Evolutionary conservation across 1,140 invertebrate genomes (phyloP).

Genomic region (Drosophila bifasciata): DNA sequence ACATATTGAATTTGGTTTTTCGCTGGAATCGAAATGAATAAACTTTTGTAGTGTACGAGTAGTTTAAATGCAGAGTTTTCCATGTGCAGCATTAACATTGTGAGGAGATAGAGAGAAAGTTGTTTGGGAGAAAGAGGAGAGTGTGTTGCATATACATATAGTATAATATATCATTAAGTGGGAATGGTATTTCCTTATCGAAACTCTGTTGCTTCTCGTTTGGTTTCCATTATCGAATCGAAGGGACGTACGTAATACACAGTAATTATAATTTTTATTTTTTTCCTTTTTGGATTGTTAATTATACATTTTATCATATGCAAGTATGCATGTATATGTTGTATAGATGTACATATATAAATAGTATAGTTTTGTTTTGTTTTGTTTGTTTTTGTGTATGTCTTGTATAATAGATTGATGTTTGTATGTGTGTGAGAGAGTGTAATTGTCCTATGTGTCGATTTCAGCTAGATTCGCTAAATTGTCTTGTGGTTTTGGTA

Average conservation of each 20-base stretch:
- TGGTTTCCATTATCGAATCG: conserved; percentile 60
- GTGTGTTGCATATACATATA: conserved; percentile 36
- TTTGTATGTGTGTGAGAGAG: conserved; percentile 45
- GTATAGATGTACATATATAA: conserved; percentile 66
- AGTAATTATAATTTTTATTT: conserved; percentile 37
- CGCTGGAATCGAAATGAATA: conserved; percentile 66
- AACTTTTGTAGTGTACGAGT: conserved; percentile 51
- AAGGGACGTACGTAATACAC: conserved; percentile 68
- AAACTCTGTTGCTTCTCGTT: conserved; percentile 51
- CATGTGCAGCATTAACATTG: conserved; percentile 83
- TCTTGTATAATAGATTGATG: conserved; percentile 51
- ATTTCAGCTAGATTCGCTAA: conserved; percentile 73
- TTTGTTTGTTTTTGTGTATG: conserved; percentile 34
- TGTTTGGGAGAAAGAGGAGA: conserved; percentile 61
- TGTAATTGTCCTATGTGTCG: conserved; percentile 72
- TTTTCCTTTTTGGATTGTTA: conserved; percentile 20
- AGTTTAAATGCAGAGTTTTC: conserved; percentile 81
- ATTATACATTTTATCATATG: conserved; percentile 55
- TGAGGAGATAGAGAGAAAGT: conserved; percentile 68
- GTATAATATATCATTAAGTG: conserved; percentile 51
- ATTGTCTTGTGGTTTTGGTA: conserved; percentile 48
- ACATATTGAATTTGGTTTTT: conserved; percentile 43
- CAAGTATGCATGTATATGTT: conserved; percentile 39
- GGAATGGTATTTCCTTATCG: conserved; percentile 54
- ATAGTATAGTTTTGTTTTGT: conserved; percentile 58